Base-by-base conservation (phyloP, 2,888 invertebrate genomes). In the Pherbina coryleti region DNA sequence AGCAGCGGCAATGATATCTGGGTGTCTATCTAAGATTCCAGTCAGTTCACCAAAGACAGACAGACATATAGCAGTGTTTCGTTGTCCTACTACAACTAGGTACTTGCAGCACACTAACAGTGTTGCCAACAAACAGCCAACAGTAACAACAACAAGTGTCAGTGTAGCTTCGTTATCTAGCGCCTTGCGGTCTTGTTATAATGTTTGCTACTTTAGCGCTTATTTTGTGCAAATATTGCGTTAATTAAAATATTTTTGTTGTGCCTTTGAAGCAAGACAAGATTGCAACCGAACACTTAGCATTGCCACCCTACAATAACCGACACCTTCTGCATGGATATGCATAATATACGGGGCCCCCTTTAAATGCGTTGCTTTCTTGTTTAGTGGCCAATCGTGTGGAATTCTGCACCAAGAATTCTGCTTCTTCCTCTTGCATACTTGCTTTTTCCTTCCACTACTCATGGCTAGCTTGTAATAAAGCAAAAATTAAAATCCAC, bases 151-250 rank as follows among this genome's bases (percentile, higher is more conserved):
- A 75, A 55, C 79, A 79, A 78, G 80, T 83, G 83, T 81, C 82
- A 67, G 72, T 22, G 60, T 28, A 22, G 9, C 28, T 2, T 25
- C 60, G 28, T 60, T 44, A 44, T 44, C 64, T 31, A 28, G 64
- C 28, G 31, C 28, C 64, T 64, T 31, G 49, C 44, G 60, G 37
- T 14, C 17, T 73, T 53, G 73, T 87, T 87, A 87, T 87, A 87
- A 87, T 87, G 87, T 87, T 87, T 86, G 85, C 66, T 72, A 53
- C 28, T 53, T 75, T 75, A 66, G 67, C 51, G 53, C 57, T 86
- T 87, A 87, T 87, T 87, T 87, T 87, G 87, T 86, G 87, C 87
- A 87, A 87, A 87, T 87, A 87, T 87, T 87, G 87, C 87, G 87
- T 87, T 87, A 87, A 87, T 87, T 87, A 87, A 87, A 87, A 87